Percentiles rank a stretch among this genome's conserved stretches.
These are phyloP conservation scores for Myotis vivesi DNA, from an alignment of 2,797 vertebrate species.

Conservation along the genomic window DNA sequence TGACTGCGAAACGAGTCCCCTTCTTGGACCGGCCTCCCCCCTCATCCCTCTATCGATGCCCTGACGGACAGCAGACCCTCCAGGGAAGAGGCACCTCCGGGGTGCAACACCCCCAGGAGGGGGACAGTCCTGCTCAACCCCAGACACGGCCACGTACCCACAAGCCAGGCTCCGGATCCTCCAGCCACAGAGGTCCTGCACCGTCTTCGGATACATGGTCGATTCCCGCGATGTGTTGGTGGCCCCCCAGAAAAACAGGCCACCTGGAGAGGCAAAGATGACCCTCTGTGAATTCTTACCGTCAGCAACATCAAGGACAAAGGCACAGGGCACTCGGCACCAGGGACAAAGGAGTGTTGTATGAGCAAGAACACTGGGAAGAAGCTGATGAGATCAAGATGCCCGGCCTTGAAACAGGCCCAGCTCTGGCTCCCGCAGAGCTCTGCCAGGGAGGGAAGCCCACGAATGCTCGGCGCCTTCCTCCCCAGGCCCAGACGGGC, in stretches of 20 bases:
- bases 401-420: rapidly evolving
- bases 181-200: constrained; percentile 98
- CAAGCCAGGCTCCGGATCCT: constrained; percentile 94
- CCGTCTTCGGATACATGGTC: constrained; percentile 97
- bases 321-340: rapidly evolving
- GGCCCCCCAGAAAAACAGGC: constrained; percentile 97
- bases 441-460: too few species aligned
- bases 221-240: constrained; percentile 98
- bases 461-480: neutral
- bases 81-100: neutral
- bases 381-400: too few species aligned
- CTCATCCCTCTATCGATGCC: rapidly evolving
- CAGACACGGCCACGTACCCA: constrained; percentile 87
- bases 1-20: too few species aligned
- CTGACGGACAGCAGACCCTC: too few species aligned
- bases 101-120: rapidly evolving
- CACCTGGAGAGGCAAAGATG: constrained; percentile 82
- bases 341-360: rapidly evolving
- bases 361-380: neutral
- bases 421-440: too few species aligned
- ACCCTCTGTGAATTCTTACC: neutral
- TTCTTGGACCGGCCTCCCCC: neutral
- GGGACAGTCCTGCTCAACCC: rapidly evolving
- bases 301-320: rapidly evolving
- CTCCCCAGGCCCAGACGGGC: rapidly evolving